These are phyloP conservation scores for Liopterus haemorrhoidalis DNA, from an alignment of 2,888 invertebrate species.

Conservation along the genomic window DNA sequence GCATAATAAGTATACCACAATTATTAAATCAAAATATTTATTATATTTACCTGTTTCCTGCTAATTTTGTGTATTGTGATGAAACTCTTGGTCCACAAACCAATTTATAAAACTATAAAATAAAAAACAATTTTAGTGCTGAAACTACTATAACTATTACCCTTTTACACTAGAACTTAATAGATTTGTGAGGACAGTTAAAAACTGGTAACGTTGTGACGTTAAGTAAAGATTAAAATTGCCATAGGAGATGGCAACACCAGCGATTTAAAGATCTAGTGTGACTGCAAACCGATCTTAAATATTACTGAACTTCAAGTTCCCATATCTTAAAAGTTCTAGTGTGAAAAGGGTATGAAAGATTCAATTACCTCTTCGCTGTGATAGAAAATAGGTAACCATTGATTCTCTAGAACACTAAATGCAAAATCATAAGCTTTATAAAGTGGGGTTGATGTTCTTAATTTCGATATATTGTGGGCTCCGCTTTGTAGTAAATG, in stretches of 20 bases:
- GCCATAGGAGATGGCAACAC: too few relatives aligned
- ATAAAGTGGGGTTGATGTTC: conserved; percentile 70
- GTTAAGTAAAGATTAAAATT: too few relatives aligned
- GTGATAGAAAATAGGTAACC: conserved; percentile 73
- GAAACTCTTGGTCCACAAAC: conserved; percentile 62
- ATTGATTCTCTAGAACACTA: conserved; percentile 63
- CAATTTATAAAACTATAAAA: conserved; percentile 64
- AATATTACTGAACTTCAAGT: conserved; percentile 2
- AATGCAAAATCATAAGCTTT: conserved; percentile 76
- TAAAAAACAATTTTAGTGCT: conserved; percentile 16
- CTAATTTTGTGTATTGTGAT: conserved; percentile 45
- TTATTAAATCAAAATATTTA: too few relatives aligned
- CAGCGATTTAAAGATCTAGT: too few relatives aligned
- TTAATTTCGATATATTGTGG: conserved; percentile 61
- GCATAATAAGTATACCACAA: conserved; percentile 1
- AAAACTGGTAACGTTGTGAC: too few relatives aligned
- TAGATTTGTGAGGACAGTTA: too few relatives aligned
- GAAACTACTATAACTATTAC: too few relatives aligned
- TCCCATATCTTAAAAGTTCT: conserved; percentile 3
- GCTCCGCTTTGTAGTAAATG: conserved; percentile 54
- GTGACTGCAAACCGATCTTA: conserved; percentile 50
- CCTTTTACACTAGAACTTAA: too few relatives aligned
- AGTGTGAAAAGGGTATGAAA: too few relatives aligned
- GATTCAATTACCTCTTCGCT: conserved; percentile 63
- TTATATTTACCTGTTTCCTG: conserved; percentile 6